Conservation (phyloP, 30 jellyfish, hydroid and myxozoan genomes). For the Nemopilema nomurai region DNA sequence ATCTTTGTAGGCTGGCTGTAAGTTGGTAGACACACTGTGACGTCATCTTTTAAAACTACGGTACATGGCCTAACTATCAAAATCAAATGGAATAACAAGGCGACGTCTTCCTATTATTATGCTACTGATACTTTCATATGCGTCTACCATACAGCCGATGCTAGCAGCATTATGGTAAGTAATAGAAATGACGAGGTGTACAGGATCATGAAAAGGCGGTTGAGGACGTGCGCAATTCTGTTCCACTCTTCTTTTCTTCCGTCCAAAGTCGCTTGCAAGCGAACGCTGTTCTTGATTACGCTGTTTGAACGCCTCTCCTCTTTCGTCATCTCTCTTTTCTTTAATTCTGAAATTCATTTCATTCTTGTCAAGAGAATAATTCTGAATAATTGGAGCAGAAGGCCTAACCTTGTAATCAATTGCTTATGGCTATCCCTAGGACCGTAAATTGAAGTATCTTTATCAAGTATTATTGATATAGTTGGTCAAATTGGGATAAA, state of each 20-base stretch:
- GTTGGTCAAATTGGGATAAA: too few species aligned
- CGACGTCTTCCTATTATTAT: too few species aligned
- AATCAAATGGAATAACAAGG: too few species aligned
- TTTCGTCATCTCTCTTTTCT: constrained; percentile 52
- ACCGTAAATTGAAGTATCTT: too few species aligned
- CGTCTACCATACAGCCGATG: constrained; percentile 56
- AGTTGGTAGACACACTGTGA: not conserved
- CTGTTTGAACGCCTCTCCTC: constrained; percentile 71
- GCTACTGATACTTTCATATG: not conserved
- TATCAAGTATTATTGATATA: too few species aligned
- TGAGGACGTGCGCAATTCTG: constrained; percentile 67
- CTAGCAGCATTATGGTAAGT: constrained; percentile 31
- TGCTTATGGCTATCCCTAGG: too few species aligned
- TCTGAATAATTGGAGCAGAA: too few species aligned
- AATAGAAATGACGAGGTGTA: constrained; percentile 52
- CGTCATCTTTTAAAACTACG: too few species aligned
- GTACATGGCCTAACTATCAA: too few species aligned
- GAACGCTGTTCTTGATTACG: constrained; percentile 68
- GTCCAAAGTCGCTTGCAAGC: constrained; percentile 57
- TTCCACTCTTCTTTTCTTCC: constrained; percentile 71
- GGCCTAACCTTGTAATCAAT: too few species aligned
- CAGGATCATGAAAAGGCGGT: constrained; percentile 64
- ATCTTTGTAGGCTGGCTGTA: not conserved
- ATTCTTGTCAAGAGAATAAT: too few species aligned
- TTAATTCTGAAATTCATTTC: not conserved